Evolutionary conservation across 2,113 vertebrate species (phyloP).

Genomic region (Nicator chloris): DNA sequence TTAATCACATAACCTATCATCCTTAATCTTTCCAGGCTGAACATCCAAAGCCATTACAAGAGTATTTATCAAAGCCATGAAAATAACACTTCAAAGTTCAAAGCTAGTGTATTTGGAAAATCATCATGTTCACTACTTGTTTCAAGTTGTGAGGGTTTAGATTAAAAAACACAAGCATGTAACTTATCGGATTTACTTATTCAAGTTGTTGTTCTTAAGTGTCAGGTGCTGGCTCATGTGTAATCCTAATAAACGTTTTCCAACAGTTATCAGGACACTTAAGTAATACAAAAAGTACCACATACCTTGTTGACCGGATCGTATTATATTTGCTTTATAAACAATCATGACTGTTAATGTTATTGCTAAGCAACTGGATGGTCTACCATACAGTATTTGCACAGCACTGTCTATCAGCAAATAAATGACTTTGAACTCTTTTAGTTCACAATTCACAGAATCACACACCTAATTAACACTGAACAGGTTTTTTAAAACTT

Average conservation of each 20-base stretch:
- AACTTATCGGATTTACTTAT: slow-evolving; percentile 22
- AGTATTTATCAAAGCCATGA: background rate
- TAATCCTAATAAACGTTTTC: slow-evolving; percentile 30
- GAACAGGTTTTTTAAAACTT: background rate
- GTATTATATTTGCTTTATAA: slow-evolving; percentile 55
- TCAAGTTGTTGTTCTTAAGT: slow-evolving; percentile 26
- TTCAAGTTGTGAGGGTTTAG: background rate
- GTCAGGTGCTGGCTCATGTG: slow-evolving; percentile 27
- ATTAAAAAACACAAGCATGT: background rate
- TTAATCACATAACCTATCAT: background rate
- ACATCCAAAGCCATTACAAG: background rate
- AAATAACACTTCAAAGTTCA: slow-evolving; percentile 28
- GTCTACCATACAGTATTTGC: slow-evolving; percentile 12
- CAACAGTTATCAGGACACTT: slow-evolving; percentile 43
- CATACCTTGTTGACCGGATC: slow-evolving; percentile 44
- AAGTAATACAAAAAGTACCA: slow-evolving; percentile 42
- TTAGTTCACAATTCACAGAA: background rate
- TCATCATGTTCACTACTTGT: background rate
- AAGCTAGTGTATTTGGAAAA: background rate
- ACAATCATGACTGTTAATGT: slow-evolving; percentile 35
- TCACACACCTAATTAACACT: background rate
- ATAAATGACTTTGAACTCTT: background rate
- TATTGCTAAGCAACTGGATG: slow-evolving; percentile 49
- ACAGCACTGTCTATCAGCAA: background rate
- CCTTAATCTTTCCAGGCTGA: background rate